phyloP scores from a whole-genome alignment of 2,888 invertebrate genomes.

The Junonia oenone region DNA sequence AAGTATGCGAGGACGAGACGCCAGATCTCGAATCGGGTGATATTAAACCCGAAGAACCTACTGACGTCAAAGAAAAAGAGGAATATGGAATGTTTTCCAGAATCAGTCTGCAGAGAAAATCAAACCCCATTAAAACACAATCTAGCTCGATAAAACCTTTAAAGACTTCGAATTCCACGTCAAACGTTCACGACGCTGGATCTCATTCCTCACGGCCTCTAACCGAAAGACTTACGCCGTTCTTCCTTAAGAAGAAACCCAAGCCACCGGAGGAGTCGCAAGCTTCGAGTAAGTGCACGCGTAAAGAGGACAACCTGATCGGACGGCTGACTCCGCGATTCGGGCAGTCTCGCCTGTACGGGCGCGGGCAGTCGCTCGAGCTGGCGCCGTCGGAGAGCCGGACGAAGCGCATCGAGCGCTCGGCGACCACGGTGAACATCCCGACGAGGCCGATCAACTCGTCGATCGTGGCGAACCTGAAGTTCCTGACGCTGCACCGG shows the following conservation, averaged over 20 bases:
- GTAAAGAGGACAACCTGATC: constrained; percentile 64
- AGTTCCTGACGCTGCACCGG: constrained; percentile 68
- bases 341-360: constrained; percentile 63
- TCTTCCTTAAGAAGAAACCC: constrained; percentile 66
- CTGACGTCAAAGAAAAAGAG: constrained; percentile 36
- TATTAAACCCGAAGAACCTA: constrained; percentile 33
- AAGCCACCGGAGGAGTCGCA: constrained; percentile 51
- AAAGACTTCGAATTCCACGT: constrained; percentile 67
- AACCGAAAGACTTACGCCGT: constrained; percentile 68
- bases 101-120: constrained; percentile 65
- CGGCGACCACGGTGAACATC: constrained; percentile 61
- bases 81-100: constrained; percentile 59
- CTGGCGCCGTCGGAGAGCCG: constrained; percentile 46
- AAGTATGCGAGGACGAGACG: constrained; percentile 62
- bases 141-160: constrained; percentile 48
- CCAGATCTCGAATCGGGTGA: constrained; percentile 30
- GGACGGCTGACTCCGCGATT: constrained; percentile 68
- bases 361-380: constrained; percentile 67
- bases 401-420: constrained; percentile 60
- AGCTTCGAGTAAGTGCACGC: constrained; percentile 35
- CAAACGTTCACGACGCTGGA: constrained; percentile 66
- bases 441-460: constrained; percentile 61
- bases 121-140: constrained; percentile 65
- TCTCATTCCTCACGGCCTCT: constrained; percentile 53
- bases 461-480: constrained; percentile 63